phyloP scores from a whole-genome alignment of 2,888 invertebrate species.

The Panopea generosa region DNA sequence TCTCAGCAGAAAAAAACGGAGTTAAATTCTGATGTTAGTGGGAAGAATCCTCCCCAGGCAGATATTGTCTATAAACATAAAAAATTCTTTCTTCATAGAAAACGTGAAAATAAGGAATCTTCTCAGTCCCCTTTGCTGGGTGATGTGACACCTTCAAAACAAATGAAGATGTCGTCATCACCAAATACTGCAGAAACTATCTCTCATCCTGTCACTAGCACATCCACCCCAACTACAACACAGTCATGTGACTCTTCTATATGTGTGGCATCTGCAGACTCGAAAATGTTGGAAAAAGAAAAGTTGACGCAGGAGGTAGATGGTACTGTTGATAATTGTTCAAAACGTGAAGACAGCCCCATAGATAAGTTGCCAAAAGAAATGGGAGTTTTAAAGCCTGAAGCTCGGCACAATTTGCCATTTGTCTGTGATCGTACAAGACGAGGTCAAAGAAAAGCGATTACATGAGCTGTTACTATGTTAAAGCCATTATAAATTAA shows the following conservation, averaged over 20 bases:
- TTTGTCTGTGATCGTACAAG: conserved; percentile 79
- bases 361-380: conserved; percentile 3
- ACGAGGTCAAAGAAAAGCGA: conserved; percentile 66
- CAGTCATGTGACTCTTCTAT: conserved; percentile 18
- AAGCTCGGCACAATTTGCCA: conserved; percentile 68
- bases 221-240: not conserved
- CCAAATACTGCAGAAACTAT: conserved; percentile 1
- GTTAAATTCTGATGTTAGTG: conserved; percentile 26
- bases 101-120: conserved; percentile 42
- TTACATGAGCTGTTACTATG: too few species aligned
- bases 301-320: too few species aligned
- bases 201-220: not conserved
- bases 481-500: too few species aligned
- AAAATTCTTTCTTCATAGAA: conserved; percentile 75
- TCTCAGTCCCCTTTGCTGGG: conserved; percentile 18
- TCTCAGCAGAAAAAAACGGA: conserved; percentile 23
- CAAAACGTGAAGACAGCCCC: not conserved
- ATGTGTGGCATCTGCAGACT: conserved; percentile 7
- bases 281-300: not conserved
- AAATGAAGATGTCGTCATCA: conserved; percentile 23
- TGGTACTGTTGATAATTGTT: not conserved
- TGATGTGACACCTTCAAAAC: conserved; percentile 34
- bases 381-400: conserved; percentile 19
- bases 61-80: conserved; percentile 75
- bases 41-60: conserved; percentile 42